Base-by-base conservation (phyloP, 2,113 vertebrate species). In the Bettongia penicillata region DNA sequence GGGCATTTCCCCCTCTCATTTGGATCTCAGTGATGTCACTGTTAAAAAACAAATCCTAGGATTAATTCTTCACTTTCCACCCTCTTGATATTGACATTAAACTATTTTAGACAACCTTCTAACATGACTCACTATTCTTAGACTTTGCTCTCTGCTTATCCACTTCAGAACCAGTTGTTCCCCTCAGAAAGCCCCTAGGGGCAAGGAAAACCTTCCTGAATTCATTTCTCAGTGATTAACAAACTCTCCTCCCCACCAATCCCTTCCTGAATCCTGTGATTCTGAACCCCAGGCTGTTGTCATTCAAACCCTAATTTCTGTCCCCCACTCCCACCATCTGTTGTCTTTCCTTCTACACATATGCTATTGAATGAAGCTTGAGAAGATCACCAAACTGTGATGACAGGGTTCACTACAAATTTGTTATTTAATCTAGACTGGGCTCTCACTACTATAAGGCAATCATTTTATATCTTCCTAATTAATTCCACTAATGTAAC, bases 51-150 rank as follows among this genome's bases (percentile, higher is more conserved):
- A 84, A 43, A 84, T 84, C 68, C 68, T 84, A 43, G 68, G 68
- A 84, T 84, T 84, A 84, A 84, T 84, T 84, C 68, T 84, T 84
- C 68, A 84, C 68, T 84, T 84, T 84, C 68, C n/a, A 43, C 68
- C n/a, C n/a, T 43, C 68, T 84, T 84, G 68, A 84, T 84, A 84
- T 23, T 84, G 68, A 84, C 68, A 84, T 84, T 84, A 84, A 84
- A 23, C 68, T 84, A 84, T 84, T 84, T 84, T 84, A 84, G n/a
- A 84, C 68, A 84, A 84, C 68, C 68, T 84, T 84, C 68, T 84
- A 43, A 84, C 7, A 43, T 84, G 68, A 84, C 19, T 84, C 68
- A 84, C 68, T 84, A 84, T 84, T 84, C 68, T 84, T 84, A 84
- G 68, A 84, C 68, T 43, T 84, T 43, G 19, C 68, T 84, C 68